A percentile compares a stretch with the other conserved stretches of the same genome.
These are phyloP conservation scores for Zosterops japonicus DNA, from an alignment of 2,113 vertebrate species.

Conservation along the genomic window DNA sequence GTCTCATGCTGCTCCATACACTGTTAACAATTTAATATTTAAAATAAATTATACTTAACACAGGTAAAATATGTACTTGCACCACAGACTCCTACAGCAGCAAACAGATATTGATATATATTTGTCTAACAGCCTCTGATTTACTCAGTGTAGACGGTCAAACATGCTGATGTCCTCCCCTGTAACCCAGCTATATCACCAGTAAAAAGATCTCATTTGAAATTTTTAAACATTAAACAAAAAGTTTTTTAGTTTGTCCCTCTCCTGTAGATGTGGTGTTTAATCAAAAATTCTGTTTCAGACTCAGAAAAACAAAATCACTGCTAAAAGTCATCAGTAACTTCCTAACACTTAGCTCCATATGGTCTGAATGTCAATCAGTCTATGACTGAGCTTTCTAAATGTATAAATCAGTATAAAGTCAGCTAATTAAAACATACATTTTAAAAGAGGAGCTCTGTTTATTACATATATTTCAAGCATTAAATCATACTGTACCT, in stretches of 20 bases:
- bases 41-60: background rate
- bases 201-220: background rate
- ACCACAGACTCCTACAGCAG: background rate
- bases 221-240: background rate
- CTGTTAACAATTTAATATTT: background rate
- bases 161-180: background rate
- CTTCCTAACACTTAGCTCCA: background rate
- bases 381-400: background rate
- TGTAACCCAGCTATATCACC: background rate
- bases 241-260: background rate
- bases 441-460: background rate
- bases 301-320: background rate
- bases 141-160: background rate
- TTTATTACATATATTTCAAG: background rate
- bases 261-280: background rate
- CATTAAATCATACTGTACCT: constrained; percentile 76
- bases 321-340: background rate
- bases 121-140: background rate
- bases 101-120: background rate
- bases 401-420: background rate
- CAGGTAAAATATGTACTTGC: background rate
- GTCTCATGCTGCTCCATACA: background rate
- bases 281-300: background rate
- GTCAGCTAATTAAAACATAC: background rate
- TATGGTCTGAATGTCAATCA: background rate